phyloP scores from a whole-genome alignment of 1,140 invertebrate species.

The Uloborus diversus region DNA sequence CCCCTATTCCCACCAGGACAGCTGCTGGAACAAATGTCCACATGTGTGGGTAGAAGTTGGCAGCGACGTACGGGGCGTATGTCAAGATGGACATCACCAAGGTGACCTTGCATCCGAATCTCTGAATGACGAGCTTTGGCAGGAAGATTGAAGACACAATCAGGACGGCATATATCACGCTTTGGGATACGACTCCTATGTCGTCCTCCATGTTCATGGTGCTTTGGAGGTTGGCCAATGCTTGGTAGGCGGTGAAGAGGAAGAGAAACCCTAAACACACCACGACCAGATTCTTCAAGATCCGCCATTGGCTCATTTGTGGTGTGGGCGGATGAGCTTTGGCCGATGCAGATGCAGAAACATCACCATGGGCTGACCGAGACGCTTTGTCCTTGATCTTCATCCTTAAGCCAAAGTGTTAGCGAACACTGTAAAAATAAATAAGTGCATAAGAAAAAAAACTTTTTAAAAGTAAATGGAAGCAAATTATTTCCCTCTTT shows the following conservation, averaged over 20 bases:
- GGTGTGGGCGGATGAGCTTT: background rate
- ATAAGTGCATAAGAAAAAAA: too few relatives aligned
- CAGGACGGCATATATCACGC: slow-evolving; percentile 86
- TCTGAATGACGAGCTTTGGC: slow-evolving; percentile 86
- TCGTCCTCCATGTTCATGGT: slow-evolving; percentile 61
- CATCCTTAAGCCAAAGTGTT: too few relatives aligned
- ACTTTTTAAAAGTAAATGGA: too few relatives aligned
- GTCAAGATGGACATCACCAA: slow-evolving; percentile 89
- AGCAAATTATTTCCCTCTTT: too few relatives aligned
- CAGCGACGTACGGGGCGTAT: slow-evolving; percentile 91
- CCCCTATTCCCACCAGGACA: slow-evolving; percentile 84
- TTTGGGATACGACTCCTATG: slow-evolving; percentile 82
- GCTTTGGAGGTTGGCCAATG: slow-evolving; percentile 82
- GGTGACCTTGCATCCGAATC: slow-evolving; percentile 94
- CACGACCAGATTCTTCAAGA: slow-evolving; percentile 85
- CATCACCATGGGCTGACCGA: too few relatives aligned
- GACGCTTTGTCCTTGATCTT: too few relatives aligned
- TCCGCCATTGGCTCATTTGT: slow-evolving; percentile 75
- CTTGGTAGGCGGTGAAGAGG: slow-evolving; percentile 91
- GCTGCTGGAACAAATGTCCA: slow-evolving; percentile 93
- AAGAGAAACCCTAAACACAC: slow-evolving; percentile 90
- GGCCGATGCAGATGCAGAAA: too few relatives aligned
- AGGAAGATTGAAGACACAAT: slow-evolving; percentile 93
- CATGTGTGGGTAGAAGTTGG: slow-evolving; percentile 90
- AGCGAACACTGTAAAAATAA: too few relatives aligned